phyloP scores from a whole-genome alignment of 2,113 vertebrate species.

The Turnix velox region DNA sequence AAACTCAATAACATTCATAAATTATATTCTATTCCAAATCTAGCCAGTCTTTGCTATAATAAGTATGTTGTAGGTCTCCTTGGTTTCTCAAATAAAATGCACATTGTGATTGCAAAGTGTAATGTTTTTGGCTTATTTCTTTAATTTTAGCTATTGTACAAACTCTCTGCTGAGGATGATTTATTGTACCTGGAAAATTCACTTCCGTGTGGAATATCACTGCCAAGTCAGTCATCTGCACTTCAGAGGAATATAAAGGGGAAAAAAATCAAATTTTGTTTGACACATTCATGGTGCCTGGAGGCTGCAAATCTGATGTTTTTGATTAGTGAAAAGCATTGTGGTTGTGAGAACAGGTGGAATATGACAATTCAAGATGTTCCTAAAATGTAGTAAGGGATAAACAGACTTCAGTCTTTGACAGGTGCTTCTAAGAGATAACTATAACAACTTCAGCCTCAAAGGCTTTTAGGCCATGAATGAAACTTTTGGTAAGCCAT shows the following conservation, averaged over 20 bases:
- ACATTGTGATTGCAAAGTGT: neutral
- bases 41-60: neutral
- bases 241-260: conserved; percentile 48
- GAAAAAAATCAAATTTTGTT: conserved; percentile 54
- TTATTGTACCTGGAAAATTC: conserved; percentile 27
- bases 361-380: conserved; percentile 50
- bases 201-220: neutral
- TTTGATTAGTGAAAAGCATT: conserved; percentile 52
- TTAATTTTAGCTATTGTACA: neutral
- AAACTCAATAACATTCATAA: neutral
- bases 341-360: conserved; percentile 37
- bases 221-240: conserved; percentile 34
- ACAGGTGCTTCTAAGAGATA: conserved; percentile 31
- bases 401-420: conserved; percentile 28
- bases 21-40: neutral
- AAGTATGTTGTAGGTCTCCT: neutral
- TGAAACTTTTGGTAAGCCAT: neutral
- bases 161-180: neutral
- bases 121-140: neutral
- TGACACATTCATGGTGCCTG: conserved; percentile 55
- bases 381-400: conserved; percentile 7
- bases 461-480: neutral
- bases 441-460: neutral
- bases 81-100: neutral
- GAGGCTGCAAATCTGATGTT: conserved; percentile 34